These are phyloP conservation scores for Gymnosoma rotundatum DNA, from an alignment of 2,888 invertebrate genomes.

Conservation along the genomic window DNA sequence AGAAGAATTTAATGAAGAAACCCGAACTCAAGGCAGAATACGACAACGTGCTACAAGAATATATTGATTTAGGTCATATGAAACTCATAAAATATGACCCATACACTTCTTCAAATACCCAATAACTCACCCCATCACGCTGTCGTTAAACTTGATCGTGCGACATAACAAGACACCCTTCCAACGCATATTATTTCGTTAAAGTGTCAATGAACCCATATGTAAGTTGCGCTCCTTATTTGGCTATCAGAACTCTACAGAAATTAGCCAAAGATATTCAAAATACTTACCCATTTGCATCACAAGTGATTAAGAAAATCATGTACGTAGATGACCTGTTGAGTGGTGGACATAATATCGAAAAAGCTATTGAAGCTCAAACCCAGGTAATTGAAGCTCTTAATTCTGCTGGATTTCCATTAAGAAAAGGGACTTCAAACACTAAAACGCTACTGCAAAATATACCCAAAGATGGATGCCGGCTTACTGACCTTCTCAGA, in stretches of 20 bases:
- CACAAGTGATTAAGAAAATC: background rate
- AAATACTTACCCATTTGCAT: background rate
- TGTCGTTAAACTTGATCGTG: background rate
- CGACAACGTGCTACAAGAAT: slow-evolving; percentile 11
- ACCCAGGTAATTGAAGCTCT: background rate
- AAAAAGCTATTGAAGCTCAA: background rate
- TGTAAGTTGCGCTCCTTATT: slow-evolving; percentile 20
- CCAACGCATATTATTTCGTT: slow-evolving; percentile 14
- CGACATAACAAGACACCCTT: slow-evolving; percentile 29
- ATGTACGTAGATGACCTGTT: slow-evolving; percentile 21
- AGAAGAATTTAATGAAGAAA: slow-evolving; percentile 18
- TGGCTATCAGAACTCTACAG: slow-evolving; percentile 1
- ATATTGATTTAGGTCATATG: background rate
- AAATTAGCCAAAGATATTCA: background rate
- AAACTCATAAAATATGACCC: background rate
- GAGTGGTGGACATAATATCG: background rate
- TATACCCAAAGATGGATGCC: slow-evolving; percentile 1
- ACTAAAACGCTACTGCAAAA: background rate
- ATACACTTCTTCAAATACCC: background rate
- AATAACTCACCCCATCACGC: slow-evolving; percentile 3
- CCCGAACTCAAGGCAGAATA: slow-evolving; percentile 16
- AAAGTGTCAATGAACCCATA: slow-evolving; percentile 16
- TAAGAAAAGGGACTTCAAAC: slow-evolving; percentile 18
- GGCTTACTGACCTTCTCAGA: slow-evolving; percentile 1
- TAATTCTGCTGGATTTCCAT: slow-evolving; percentile 5